Percentiles rank a stretch among this genome's conserved stretches.
Evolutionary conservation across 2,888 invertebrate genomes (phyloP).

Genomic region (Halictus quadricinctus): DNA sequence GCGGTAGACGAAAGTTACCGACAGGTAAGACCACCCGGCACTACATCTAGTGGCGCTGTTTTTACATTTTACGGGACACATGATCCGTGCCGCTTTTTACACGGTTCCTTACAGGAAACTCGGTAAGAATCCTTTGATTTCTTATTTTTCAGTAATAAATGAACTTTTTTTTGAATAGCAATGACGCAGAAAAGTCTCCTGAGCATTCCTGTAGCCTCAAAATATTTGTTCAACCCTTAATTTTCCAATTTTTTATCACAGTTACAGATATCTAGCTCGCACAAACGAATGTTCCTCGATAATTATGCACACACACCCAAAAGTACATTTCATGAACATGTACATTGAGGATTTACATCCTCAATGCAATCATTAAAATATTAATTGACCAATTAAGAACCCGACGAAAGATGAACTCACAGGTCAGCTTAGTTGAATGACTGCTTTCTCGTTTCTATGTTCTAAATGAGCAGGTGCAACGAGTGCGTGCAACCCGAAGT

Average conservation of each 20-base stretch:
- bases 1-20: too few species aligned
- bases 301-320: too few species aligned
- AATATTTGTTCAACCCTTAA: background rate
- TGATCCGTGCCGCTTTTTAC: background rate
- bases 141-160: background rate
- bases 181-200: background rate
- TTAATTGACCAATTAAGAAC: background rate
- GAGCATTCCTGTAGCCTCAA: background rate
- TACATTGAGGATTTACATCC: too few species aligned
- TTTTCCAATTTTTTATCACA: too few species aligned
- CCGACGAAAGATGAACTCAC: background rate
- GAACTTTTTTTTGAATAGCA: background rate
- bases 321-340: too few species aligned
- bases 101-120: too few species aligned
- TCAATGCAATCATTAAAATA: background rate
- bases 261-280: too few species aligned
- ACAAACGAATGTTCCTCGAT: too few species aligned
- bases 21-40: too few species aligned
- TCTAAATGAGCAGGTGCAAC: slow-evolving; percentile 41
- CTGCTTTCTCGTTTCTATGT: slow-evolving; percentile 4
- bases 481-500: slow-evolving; percentile 39
- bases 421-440: background rate
- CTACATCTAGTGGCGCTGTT: background rate
- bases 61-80: background rate
- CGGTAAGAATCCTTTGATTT: background rate